A percentile compares a stretch with the other conserved stretches of the same genome.
Evolutionary conservation across 1,140 invertebrate genomes (phyloP).

Genomic region (Sarcophaga bullata): DNA sequence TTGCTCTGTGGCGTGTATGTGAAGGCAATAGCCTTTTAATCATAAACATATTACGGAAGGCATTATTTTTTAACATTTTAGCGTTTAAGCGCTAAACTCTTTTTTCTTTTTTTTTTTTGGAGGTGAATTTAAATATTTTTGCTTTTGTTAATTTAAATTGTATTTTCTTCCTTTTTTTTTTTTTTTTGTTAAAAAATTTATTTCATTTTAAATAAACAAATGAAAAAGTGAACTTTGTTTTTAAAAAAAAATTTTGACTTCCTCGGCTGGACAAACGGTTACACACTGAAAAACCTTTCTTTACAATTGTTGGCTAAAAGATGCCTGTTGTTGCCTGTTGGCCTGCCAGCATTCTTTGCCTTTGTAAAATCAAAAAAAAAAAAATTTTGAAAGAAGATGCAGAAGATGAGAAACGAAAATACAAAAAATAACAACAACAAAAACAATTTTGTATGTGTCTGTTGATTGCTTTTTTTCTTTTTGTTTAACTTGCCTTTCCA

Average conservation of each 20-base stretch:
- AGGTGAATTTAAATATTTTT: too few relatives aligned
- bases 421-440: conserved; percentile 3
- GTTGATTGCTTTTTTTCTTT: neutral
- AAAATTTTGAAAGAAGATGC: neutral
- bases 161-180: too few relatives aligned
- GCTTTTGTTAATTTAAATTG: too few relatives aligned
- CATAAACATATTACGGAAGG: neutral
- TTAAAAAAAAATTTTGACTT: conserved; percentile 11
- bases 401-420: neutral
- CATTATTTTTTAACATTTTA: neutral
- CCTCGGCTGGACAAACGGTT: conserved; percentile 27
- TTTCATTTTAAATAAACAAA: neutral
- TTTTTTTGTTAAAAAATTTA: neutral
- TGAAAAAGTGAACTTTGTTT: neutral
- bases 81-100: neutral
- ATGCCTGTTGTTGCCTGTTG: conserved; percentile 3
- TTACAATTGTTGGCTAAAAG: conserved; percentile 11
- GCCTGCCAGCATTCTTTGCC: conserved; percentile 1
- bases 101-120: neutral
- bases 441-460: neutral
- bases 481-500: conserved; percentile 18
- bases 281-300: conserved; percentile 32
- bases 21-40: neutral
- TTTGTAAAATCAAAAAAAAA: neutral
- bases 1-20: neutral